Evolutionary conservation across 2,888 invertebrate species (phyloP).

Genomic region (Cantharis nigra): DNA sequence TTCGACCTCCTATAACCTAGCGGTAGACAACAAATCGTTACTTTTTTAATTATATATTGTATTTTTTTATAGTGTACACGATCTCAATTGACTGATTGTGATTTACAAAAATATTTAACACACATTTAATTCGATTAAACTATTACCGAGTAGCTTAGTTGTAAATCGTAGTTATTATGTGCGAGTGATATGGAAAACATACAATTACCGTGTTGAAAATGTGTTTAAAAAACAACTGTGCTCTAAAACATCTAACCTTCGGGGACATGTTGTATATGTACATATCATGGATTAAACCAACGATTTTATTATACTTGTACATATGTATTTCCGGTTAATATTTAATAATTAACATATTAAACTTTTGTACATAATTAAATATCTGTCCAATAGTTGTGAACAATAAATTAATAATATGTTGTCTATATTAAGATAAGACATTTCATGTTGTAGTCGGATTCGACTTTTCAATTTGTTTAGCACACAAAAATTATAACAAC

Average conservation of each 20-base stretch:
- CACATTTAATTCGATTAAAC: background rate
- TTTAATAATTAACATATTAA: conserved; percentile 23
- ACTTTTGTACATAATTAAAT: conserved; percentile 29
- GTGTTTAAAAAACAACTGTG: conserved; percentile 17
- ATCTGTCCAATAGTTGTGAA: conserved; percentile 31
- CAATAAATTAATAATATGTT: conserved; percentile 10
- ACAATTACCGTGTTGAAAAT: conserved; percentile 23
- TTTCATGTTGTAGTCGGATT: background rate
- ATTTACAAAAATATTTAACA: conserved; percentile 29
- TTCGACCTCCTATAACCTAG: conserved; percentile 39
- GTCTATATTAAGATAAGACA: background rate
- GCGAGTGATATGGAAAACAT: conserved; percentile 31
- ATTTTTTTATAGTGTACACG: background rate
- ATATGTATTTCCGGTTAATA: conserved; percentile 24
- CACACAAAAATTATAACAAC: background rate
- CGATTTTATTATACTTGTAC: conserved; percentile 28
- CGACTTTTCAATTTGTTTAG: background rate
- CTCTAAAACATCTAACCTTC: conserved; percentile 16
- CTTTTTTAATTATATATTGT: background rate
- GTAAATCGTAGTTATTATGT: conserved; percentile 19
- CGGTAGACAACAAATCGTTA: conserved; percentile 24
- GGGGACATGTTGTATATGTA: conserved; percentile 35
- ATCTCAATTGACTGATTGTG: conserved; percentile 32
- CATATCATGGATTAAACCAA: conserved; percentile 33
- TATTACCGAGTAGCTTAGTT: background rate